Evolutionary conservation across 2,797 vertebrate genomes (phyloP).

Genomic region (Alfaro cultratus): DNA sequence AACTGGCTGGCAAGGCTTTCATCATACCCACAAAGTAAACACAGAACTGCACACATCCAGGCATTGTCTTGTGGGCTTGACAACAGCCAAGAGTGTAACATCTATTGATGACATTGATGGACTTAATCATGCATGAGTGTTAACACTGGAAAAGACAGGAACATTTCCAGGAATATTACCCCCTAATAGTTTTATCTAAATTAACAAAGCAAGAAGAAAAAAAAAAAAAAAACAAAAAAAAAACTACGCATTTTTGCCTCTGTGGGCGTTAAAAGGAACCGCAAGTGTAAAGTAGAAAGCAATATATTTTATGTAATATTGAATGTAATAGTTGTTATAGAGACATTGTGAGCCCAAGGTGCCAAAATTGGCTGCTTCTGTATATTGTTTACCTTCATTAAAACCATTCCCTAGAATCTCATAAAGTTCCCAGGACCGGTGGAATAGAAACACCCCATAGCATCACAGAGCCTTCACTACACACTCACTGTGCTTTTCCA

Average conservation of each 20-base stretch:
- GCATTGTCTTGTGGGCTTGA: slow-evolving; percentile 48
- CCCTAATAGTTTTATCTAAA: neutral
- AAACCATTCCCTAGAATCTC: neutral
- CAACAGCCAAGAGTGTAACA: slow-evolving; percentile 23
- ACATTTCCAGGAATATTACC: too few relatives aligned
- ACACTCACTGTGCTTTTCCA: neutral
- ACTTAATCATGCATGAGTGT: slow-evolving; percentile 14
- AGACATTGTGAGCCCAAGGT: neutral
- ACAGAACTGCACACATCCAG: slow-evolving; percentile 61
- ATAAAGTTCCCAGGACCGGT: neutral
- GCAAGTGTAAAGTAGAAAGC: neutral
- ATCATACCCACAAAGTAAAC: slow-evolving; percentile 51
- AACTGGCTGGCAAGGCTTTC: slow-evolving; percentile 54
- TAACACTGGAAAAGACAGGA: neutral
- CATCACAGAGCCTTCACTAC: neutral
- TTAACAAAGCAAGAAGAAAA: neutral
- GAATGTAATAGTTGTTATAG: neutral
- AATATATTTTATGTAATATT: neutral
- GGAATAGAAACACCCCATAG: neutral
- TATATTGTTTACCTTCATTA: neutral
- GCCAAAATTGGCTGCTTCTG: neutral
- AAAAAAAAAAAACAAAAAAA: neutral
- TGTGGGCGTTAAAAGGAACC: neutral
- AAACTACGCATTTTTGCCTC: neutral
- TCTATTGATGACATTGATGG: slow-evolving; percentile 10